Evolutionary conservation across 2,797 vertebrate genomes (phyloP), one percentile per base, ranked within the genome.

Genomic region (Threskiornis aethiopicus): DNA sequence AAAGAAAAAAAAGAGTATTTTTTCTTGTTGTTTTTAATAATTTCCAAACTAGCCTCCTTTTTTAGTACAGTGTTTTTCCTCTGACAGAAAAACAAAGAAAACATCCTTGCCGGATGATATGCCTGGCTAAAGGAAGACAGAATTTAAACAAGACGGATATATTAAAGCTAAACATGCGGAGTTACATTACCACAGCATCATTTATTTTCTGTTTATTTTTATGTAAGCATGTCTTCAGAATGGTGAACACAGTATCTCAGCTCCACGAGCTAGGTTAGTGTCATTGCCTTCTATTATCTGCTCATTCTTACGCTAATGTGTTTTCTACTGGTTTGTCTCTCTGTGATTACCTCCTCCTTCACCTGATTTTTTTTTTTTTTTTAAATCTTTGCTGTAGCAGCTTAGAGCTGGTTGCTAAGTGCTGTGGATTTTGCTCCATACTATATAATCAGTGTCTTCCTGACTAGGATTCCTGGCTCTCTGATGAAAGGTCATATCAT

Each of bases 331-430:
- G 5, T 65, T 69, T 37, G 13, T 26, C 15, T 41, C 11, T 22
- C 41, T 64, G 3, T 13, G 17, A 10, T 44, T 1, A 0, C 29
- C 3, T 4, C 21, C 24, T 67, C 10, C 10, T 71, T 75, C 44
- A 31, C 52, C 11, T 15, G 33, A 9, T 22, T 11, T 19, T 31
- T 46, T 31, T 29, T 31, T 29, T 28, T 11, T 20, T 17, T 66
- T 37, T 42, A 7, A 21, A 35, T 61, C 44, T 61, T 49, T 44
- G 31, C 24, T 29, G 61, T 10, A 41, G 80, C 61, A 64, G 29
- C 37, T 39, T 3, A 20, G 37, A 44, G 54, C 33, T 28, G 41
- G 12, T 73, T 46, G 47, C n/a, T 8, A 8, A 8, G 28, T 42
- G 44, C 57, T 58, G 65, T 1, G 4, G 22, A 2, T 51, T 52